Percentiles rank a stretch among this genome's conserved stretches.
Evolutionary conservation across 2,797 vertebrate species (phyloP).

Genomic region (Takifugu ocellatus): DNA sequence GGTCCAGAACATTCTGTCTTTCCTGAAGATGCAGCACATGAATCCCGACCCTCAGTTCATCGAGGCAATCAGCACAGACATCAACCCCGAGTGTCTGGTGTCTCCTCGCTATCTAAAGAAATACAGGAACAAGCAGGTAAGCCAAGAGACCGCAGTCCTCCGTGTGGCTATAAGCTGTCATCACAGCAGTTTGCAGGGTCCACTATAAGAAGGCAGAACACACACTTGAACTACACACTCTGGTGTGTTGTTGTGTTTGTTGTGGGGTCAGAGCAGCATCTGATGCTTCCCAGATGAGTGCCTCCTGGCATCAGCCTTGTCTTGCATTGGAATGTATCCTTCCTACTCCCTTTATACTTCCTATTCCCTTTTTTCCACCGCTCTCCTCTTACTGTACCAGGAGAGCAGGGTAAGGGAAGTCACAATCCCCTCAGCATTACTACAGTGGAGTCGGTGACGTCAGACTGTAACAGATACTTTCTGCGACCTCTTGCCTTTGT

Average conservation of each 20-base stretch:
- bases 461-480: constrained; percentile 18
- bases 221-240: not conserved
- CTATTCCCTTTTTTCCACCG: constrained; percentile 1
- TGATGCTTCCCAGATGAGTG: constrained; percentile 65
- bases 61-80: constrained; percentile 91
- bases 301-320: constrained; percentile 59
- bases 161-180: not conserved
- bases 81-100: constrained; percentile 95
- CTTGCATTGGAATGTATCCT: constrained; percentile 59
- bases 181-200: too few relatives aligned
- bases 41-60: constrained; percentile 96
- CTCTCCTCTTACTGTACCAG: constrained; percentile 21
- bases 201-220: not conserved
- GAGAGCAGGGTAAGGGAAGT: constrained; percentile 56
- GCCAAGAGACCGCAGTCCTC: not conserved
- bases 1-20: constrained; percentile 98
- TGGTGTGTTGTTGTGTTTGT: constrained; percentile 17
- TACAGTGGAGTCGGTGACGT: constrained; percentile 21
- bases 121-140: constrained; percentile 98
- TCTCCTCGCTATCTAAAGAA: constrained; percentile 97
- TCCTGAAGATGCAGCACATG: constrained; percentile 99
- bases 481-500: constrained; percentile 1
- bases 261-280: constrained; percentile 23
- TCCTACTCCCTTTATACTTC: constrained; percentile 24
- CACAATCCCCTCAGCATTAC: constrained; percentile 13